Base-by-base conservation (phyloP, 2,888 invertebrate genomes). In the Phragmatobia fuliginosa region DNA sequence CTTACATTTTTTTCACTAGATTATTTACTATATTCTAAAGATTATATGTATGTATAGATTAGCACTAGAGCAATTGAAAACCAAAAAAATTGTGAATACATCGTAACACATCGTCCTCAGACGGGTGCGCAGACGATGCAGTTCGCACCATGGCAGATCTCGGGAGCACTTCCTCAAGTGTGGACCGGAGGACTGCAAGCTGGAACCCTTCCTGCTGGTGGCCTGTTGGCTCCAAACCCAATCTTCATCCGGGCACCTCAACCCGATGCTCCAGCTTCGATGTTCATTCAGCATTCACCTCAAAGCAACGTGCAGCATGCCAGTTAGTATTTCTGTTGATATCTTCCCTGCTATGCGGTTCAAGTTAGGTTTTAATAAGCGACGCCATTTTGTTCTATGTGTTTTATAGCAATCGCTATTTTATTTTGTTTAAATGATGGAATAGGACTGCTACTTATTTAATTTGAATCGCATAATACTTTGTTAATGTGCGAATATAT, bases 211-310 rank as follows among this genome's bases (percentile, higher is more conserved):
- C 94, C 97, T 1, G 94, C 97, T 1, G 96, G 94, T 4, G 92
- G 93, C 0, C 95, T 97, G 0, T 91, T 97, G 8, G 96, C 97
- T 0, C 97, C 97, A 25, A 98, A 98, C 92, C 97, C 97, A 11
- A 98, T 98, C 83, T 97, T 97, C 89, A 98, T 98, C 78, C 93
- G 98, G 58, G 97, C 98, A 31, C 96, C 97, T 0, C 98, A 98
- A 86, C 96, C 97, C 2, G 98, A 98, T 87, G 93, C 95, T 1
- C 85, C 87, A 18, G 94, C 95, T 18, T 96, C 97, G 45, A 97
- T 98, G 97, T 98, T 98, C 87, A 98, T 98, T 82, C 97, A 97
- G 83, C 97, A 96, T 79, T 97, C 97, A 79, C 97, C 98, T 21
- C 96, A 97, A 78, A 94, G 91, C 79, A 91, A 83, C 72, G 82